Evolutionary conservation across 2,113 vertebrate species (phyloP), one percentile per base, ranked within the genome.

Genomic region (Antidorcas marsupialis): DNA sequence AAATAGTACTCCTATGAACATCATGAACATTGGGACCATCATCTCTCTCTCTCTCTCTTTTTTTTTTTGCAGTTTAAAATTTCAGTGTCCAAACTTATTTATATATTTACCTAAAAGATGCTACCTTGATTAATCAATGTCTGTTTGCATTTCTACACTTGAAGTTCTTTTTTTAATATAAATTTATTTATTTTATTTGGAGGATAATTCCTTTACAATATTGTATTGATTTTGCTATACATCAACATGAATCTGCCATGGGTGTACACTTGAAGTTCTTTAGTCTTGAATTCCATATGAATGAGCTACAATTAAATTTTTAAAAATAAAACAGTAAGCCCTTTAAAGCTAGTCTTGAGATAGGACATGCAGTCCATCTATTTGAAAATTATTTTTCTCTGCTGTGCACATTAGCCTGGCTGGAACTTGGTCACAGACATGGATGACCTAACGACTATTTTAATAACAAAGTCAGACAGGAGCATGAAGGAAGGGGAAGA

Each of bases 91-190:
- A 59, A 27, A 47, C 43, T 33, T 82, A 78, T 30, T 89, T 79
- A 91, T 89, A 23, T 95, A 93, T 96, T 94, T 93, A 96, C 93
- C 87, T 45, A 76, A 78, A 62, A 94, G 87, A 30, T 15, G 16
- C 28, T n/a, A 39, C 71, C 62, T 39, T 36, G 59, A 83, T 59
- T 36, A 39, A 30, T 47, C 47, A 8, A 14, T 0, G 14, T 62
- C 28, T 60, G 13, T 43, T 13, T 88, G 60, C 47, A 86, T 43
- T 55, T 36, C 43, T 50, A 62, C 45, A 47, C 1, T 19, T 27
- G 25, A 50, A 67, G 82, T 79, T 50, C 89, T 88, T 55, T 43
- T 60, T 33, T 33, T 0, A 3, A 62, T 62, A 62, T 62, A 15
- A 30, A 33, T 62, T 62, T 62, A 60, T 60, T 60, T 60, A 62